phyloP scores from a whole-genome alignment of 2,113 vertebrate genomes.

The Vidua macroura region DNA sequence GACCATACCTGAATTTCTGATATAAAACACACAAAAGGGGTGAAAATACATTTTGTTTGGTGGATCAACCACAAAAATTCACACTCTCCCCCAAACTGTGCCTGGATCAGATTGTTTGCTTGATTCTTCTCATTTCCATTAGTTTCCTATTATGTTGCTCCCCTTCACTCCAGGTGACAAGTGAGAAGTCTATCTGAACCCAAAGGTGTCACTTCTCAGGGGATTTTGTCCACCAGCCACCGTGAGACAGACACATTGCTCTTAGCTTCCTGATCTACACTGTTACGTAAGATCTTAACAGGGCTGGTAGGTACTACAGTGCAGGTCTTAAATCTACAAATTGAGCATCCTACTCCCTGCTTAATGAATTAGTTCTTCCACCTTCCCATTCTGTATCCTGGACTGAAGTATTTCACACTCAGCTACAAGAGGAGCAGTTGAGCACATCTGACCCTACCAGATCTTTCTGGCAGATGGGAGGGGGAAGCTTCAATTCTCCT shows the following conservation, averaged over 20 bases:
- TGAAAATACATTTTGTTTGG: not conserved
- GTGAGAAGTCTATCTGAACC: not conserved
- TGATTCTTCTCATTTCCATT: not conserved
- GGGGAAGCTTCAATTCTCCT: not conserved
- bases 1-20: constrained; percentile 43
- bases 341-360: not conserved
- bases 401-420: not conserved
- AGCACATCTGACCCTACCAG: not conserved
- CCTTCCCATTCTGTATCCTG: not conserved
- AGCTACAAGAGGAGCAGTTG: not conserved
- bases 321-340: not conserved
- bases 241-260: not conserved
- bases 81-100: not conserved
- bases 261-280: not conserved
- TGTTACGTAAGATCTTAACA: not conserved
- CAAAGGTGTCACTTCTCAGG: not conserved
- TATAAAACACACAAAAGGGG: constrained; percentile 7
- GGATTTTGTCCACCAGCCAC: not conserved
- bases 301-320: not conserved
- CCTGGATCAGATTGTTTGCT: not conserved
- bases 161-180: not conserved
- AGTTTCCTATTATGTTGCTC: not conserved
- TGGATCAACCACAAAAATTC: not conserved
- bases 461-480: not conserved
- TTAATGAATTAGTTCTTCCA: not conserved